Evolutionary conservation across 2,888 invertebrate species (phyloP).

Genomic region (Bembecia ichneumoniformis): DNA sequence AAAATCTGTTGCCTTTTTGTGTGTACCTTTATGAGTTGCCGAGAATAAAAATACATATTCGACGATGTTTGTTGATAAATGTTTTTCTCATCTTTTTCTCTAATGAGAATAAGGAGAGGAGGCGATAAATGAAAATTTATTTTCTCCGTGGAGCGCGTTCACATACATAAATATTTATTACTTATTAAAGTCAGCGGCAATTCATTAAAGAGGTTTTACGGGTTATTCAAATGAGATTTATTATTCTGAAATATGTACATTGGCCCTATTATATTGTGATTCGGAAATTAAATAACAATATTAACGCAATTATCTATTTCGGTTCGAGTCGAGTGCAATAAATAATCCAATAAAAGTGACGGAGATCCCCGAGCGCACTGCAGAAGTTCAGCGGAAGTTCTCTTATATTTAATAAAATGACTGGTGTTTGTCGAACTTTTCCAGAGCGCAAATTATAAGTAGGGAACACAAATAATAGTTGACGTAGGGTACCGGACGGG

Average conservation of each 20-base stretch:
- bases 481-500: slow-evolving; percentile 48
- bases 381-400: slow-evolving; percentile 48
- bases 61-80: slow-evolving; percentile 45
- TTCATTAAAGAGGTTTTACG: slow-evolving; percentile 46
- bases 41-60: slow-evolving; percentile 31
- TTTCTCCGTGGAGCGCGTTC: slow-evolving; percentile 36
- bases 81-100: slow-evolving; percentile 43
- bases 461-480: slow-evolving; percentile 68
- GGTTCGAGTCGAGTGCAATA: slow-evolving; percentile 20
- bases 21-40: slow-evolving; percentile 32
- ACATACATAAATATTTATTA: slow-evolving; percentile 51
- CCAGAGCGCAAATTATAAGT: slow-evolving; percentile 64
- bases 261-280: slow-evolving; percentile 21
- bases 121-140: slow-evolving; percentile 57
- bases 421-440: slow-evolving; percentile 62
- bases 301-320: slow-evolving; percentile 20
- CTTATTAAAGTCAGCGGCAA: slow-evolving; percentile 47
- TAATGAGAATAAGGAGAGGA: slow-evolving; percentile 50
- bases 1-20: slow-evolving; percentile 43
- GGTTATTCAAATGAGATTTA: slow-evolving; percentile 44
- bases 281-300: slow-evolving; percentile 26
- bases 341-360: slow-evolving; percentile 41
- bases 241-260: slow-evolving; percentile 19
- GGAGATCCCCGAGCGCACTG: slow-evolving; percentile 49
- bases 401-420: slow-evolving; percentile 63